A percentile compares a stretch with the other conserved stretches of the same genome.
Evolutionary conservation across 2,888 invertebrate genomes (phyloP).

Genomic region (Agonopterix alstromeriana): DNA sequence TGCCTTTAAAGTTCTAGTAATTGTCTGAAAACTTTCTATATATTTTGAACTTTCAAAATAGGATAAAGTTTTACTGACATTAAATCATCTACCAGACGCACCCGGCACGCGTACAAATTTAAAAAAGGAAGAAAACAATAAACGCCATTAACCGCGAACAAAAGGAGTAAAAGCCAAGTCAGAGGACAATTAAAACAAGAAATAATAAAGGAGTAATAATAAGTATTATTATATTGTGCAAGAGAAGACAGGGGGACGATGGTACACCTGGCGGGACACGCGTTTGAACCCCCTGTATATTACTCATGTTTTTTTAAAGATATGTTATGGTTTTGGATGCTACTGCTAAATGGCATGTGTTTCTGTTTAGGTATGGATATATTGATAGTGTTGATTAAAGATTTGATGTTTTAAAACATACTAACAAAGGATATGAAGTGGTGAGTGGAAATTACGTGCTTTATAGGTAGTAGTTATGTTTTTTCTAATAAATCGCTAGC

Average conservation of each 20-base stretch:
- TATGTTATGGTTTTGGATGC: not conserved
- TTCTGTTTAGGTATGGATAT: too few relatives aligned
- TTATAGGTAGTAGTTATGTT: too few relatives aligned
- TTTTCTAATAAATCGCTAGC: too few relatives aligned
- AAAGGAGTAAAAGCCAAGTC: conserved; percentile 73
- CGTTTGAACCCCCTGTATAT: conserved; percentile 27
- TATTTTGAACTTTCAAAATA: too few relatives aligned
- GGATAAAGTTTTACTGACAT: too few relatives aligned
- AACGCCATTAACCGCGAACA: conserved; percentile 72
- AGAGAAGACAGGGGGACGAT: conserved; percentile 28
- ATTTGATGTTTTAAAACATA: too few relatives aligned
- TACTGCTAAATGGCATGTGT: too few relatives aligned
- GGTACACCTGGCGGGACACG: conserved; percentile 53
- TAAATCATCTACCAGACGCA: conserved; percentile 45
- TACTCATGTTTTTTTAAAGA: not conserved
- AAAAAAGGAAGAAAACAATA: conserved; percentile 56
- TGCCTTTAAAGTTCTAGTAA: too few relatives aligned
- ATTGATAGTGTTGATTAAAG: too few relatives aligned
- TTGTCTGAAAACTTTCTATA: too few relatives aligned
- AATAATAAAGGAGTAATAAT: conserved; percentile 74
- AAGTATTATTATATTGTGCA: conserved; percentile 58
- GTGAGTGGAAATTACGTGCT: too few relatives aligned
- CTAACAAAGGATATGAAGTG: too few relatives aligned
- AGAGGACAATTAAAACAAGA: conserved; percentile 56
- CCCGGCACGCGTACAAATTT: conserved; percentile 64